phyloP scores from a whole-genome alignment of 2,888 invertebrate species.

The Eupithecia inturbata region DNA sequence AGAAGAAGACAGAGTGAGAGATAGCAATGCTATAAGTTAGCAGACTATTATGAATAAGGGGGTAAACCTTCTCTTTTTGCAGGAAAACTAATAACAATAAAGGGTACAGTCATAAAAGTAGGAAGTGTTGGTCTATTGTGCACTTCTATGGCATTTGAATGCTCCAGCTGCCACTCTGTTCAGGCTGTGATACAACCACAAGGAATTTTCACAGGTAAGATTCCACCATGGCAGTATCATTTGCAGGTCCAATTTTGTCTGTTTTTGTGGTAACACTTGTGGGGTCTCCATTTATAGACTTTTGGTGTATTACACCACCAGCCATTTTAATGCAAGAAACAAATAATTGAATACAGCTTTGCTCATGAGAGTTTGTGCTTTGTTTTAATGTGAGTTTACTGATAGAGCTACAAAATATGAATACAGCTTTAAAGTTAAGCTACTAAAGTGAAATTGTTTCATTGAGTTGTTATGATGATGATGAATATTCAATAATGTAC shows the following conservation, averaged over 20 bases:
- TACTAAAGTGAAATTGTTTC: neutral
- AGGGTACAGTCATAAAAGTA: slow-evolving; percentile 93
- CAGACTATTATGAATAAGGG: too few relatives aligned
- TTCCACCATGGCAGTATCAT: neutral
- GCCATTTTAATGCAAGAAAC: neutral
- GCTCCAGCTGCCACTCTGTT: slow-evolving; percentile 86
- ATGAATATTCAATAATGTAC: too few relatives aligned
- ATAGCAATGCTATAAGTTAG: too few relatives aligned
- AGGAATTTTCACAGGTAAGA: slow-evolving; percentile 76
- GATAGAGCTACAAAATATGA: neutral
- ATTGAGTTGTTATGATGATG: neutral
- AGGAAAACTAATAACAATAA: slow-evolving; percentile 91
- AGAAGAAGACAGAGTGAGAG: too few relatives aligned
- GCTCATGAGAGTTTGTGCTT: neutral
- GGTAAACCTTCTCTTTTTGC: slow-evolving; percentile 43
- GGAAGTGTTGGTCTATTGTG: slow-evolving; percentile 89
- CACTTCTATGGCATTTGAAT: slow-evolving; percentile 91
- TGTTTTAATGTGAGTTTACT: neutral
- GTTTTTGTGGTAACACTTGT: neutral
- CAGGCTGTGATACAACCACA: slow-evolving; percentile 87
- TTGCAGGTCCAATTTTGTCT: neutral
- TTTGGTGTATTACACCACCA: neutral
- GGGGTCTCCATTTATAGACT: neutral
- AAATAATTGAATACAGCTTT: neutral
- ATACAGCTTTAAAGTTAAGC: neutral